A percentile compares a stretch with the other conserved stretches of the same genome.
phyloP scores from a whole-genome alignment of 2,113 vertebrate genomes.

The Platycercus adscitus region DNA sequence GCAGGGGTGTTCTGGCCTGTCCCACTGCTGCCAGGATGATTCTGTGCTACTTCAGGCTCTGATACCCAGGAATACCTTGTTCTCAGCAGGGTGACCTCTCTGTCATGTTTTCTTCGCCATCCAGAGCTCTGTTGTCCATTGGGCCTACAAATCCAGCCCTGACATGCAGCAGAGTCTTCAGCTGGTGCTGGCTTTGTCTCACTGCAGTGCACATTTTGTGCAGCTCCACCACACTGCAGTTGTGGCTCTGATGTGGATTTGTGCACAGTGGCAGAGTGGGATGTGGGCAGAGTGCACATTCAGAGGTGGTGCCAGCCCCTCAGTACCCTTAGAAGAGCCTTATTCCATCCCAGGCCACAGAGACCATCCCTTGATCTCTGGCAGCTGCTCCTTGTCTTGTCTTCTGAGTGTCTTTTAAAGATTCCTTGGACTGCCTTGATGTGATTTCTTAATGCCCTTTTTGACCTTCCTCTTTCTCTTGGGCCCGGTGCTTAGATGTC shows the following conservation, averaged over 20 bases:
- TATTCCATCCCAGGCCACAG: neutral
- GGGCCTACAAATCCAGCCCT: neutral
- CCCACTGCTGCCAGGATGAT: neutral
- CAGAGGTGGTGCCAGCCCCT: neutral
- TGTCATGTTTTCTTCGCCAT: neutral
- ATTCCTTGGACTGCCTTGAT: neutral
- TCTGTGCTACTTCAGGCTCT: neutral
- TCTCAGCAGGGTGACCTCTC: neutral
- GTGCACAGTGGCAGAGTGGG: neutral
- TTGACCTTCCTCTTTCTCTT: neutral
- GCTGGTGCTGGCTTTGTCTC: neutral
- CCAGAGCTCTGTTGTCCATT: neutral
- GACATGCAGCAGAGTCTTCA: neutral
- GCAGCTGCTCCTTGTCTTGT: constrained; percentile 26
- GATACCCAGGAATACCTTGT: neutral
- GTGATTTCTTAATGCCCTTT: neutral
- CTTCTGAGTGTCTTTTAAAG: constrained; percentile 21
- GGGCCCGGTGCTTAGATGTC: neutral
- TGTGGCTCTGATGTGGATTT: neutral
- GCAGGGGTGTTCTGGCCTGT: neutral
- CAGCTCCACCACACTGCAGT: neutral
- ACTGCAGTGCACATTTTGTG: fast-evolving
- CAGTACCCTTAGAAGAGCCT: neutral
- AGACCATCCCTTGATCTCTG: constrained; percentile 9
- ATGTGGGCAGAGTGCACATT: neutral